Percentiles rank a stretch among this genome's conserved stretches.
phyloP scores from a whole-genome alignment of 2,113 vertebrate genomes.

The Heptranchias perlo region DNA sequence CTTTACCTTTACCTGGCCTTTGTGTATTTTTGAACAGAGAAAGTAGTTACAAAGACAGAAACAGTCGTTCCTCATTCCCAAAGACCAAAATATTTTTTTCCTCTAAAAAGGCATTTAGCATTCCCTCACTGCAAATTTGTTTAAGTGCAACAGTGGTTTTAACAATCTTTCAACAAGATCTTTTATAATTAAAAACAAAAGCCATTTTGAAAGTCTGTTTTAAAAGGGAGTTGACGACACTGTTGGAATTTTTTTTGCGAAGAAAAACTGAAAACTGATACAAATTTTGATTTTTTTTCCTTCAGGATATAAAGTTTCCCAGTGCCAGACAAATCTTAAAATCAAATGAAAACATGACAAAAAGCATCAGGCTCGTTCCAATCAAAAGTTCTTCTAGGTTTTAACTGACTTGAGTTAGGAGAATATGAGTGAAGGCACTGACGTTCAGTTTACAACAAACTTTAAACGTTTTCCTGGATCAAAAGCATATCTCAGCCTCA shows the following conservation, averaged over 20 bases:
- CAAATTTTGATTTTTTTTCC: background rate
- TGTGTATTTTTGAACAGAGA: background rate
- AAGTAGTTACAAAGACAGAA: background rate
- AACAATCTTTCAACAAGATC: background rate
- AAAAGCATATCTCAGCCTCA: background rate
- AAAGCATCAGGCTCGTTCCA: background rate
- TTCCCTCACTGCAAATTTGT: background rate
- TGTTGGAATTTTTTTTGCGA: background rate
- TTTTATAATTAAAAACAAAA: background rate
- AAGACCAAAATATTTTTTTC: background rate
- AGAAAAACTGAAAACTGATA: background rate
- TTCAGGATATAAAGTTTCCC: background rate
- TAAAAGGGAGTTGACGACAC: background rate
- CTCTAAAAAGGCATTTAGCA: too few relatives aligned
- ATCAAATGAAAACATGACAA: background rate
- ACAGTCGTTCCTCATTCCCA: background rate
- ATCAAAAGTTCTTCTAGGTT: background rate
- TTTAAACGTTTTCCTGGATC: conserved; percentile 17
- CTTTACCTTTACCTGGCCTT: background rate
- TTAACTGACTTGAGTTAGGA: background rate
- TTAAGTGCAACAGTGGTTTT: too few relatives aligned
- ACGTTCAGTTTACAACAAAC: background rate
- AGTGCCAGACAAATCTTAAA: background rate
- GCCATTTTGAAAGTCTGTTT: background rate
- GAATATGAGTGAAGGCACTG: background rate